phyloP scores from a whole-genome alignment of 2,113 vertebrate species.

The Upupa epops region DNA sequence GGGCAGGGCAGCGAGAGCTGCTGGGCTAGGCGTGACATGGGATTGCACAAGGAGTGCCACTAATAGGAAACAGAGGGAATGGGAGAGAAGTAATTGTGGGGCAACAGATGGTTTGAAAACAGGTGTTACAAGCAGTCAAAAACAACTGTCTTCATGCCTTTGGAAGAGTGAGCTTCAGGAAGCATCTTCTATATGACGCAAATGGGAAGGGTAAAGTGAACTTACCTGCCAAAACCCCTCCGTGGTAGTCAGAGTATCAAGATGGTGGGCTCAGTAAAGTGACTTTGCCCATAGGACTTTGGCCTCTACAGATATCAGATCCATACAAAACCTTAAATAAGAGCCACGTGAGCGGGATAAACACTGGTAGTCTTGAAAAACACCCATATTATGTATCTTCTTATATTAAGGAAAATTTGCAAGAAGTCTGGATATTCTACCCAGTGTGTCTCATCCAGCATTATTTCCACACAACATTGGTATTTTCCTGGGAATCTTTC shows the following conservation, averaged over 20 bases:
- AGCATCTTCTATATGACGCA: neutral
- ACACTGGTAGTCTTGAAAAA: neutral
- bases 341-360: neutral
- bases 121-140: neutral
- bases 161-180: neutral
- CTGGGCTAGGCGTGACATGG: neutral
- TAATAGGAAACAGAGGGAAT: neutral
- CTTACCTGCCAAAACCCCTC: neutral
- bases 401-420: neutral
- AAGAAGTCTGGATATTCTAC: neutral
- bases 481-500: neutral
- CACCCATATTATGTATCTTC: neutral
- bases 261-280: neutral
- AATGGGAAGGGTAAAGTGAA: neutral
- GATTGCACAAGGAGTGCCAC: constrained; percentile 11
- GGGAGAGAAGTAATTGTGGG: neutral
- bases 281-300: neutral
- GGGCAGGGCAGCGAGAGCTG: neutral
- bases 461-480: neutral
- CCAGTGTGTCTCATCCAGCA: neutral
- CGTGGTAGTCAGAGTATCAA: neutral
- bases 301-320: neutral
- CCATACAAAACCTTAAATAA: neutral
- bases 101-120: neutral
- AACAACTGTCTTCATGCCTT: neutral